These are phyloP conservation scores for Brachypodius melanocephalos DNA, from an alignment of 2,113 vertebrate species.

Conservation along the genomic window DNA sequence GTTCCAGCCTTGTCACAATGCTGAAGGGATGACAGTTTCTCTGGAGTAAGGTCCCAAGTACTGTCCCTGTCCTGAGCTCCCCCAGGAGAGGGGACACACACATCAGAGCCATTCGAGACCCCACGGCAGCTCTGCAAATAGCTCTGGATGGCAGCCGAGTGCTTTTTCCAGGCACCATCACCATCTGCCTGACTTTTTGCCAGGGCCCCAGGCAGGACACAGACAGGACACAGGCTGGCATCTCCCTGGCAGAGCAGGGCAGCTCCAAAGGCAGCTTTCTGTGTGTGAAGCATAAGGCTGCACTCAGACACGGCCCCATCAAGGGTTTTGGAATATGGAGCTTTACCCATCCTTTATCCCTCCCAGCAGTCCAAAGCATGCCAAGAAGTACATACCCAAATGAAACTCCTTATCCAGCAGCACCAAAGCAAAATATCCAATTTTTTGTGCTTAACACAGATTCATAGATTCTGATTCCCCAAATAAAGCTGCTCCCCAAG, in stretches of 20 bases:
- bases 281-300: neutral
- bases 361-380: neutral
- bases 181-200: neutral
- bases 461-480: neutral
- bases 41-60: rapidly evolving
- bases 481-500: neutral
- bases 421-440: neutral
- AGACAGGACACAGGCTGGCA: neutral
- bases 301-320: rapidly evolving
- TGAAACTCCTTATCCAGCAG: neutral
- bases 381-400: neutral
- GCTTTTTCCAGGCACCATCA: neutral
- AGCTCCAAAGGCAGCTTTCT: neutral
- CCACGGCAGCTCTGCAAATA: neutral
- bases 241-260: neutral
- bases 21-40: neutral
- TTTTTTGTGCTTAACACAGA: neutral
- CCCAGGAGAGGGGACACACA: neutral
- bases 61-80: neutral
- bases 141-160: neutral
- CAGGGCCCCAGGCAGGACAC: rapidly evolving
- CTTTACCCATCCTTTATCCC: neutral
- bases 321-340: neutral
- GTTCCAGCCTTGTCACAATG: neutral
- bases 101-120: neutral